These are phyloP conservation scores for Scolopax rusticola DNA, from an alignment of 2,797 vertebrate genomes.

Conservation along the genomic window DNA sequence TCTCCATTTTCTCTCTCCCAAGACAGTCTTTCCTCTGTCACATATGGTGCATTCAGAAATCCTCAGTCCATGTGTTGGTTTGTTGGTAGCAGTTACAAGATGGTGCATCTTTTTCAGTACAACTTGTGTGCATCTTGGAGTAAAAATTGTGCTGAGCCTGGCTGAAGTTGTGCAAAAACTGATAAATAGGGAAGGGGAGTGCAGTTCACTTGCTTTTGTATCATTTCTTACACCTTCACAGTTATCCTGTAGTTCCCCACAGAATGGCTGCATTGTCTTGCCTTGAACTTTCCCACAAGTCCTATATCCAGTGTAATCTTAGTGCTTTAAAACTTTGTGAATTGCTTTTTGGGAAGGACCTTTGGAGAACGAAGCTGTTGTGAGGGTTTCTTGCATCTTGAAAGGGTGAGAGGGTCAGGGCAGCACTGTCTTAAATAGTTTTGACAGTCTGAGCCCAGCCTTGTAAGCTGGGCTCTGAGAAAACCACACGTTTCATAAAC, in stretches of 20 bases:
- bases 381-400: not conserved
- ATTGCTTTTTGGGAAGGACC: not conserved
- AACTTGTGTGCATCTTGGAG: not conserved
- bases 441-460: not conserved
- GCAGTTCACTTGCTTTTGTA: not conserved
- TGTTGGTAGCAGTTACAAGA: not conserved
- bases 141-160: not conserved
- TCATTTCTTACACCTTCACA: not conserved
- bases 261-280: not conserved
- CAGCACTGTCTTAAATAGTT: not conserved
- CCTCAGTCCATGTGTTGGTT: not conserved
- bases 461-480: not conserved
- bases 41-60: not conserved
- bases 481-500: not conserved
- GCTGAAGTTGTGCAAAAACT: not conserved
- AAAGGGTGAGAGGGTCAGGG: not conserved
- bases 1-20: not conserved
- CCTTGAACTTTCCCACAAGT: not conserved
- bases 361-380: not conserved
- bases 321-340: not conserved
- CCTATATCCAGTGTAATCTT: not conserved
- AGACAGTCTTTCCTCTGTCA: not conserved
- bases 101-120: not conserved
- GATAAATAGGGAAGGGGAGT: not conserved
- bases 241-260: not conserved